These are phyloP conservation scores for Anseranas semipalmata DNA, from an alignment of 2,113 vertebrate genomes.

Conservation along the genomic window DNA sequence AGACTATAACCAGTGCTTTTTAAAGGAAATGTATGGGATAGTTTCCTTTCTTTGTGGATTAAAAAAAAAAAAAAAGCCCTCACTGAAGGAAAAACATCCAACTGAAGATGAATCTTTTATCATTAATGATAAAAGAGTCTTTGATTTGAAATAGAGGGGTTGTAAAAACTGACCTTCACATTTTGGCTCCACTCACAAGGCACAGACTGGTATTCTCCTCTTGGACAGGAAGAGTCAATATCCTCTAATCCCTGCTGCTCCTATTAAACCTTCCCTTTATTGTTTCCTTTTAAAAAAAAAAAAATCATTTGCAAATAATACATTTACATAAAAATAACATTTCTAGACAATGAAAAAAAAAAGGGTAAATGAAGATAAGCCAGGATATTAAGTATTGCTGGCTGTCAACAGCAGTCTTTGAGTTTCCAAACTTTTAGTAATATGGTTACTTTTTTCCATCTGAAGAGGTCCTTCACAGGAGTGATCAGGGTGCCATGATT, in stretches of 20 bases:
- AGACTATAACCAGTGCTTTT: neutral
- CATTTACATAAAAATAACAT: neutral
- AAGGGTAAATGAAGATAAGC: neutral
- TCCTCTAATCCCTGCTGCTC: neutral
- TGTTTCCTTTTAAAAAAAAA: neutral
- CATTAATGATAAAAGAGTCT: neutral
- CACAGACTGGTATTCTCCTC: neutral
- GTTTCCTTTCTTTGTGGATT: neutral
- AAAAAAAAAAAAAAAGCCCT: neutral
- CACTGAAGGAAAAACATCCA: neutral
- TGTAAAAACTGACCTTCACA: neutral
- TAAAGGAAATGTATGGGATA: neutral
- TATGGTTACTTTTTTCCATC: neutral
- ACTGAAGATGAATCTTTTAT: neutral
- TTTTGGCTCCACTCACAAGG: neutral
- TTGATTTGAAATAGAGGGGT: neutral
- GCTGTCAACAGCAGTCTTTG: neutral
- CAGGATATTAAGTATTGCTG: neutral
- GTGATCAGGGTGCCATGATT: rapidly evolving
- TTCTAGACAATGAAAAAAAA: neutral
- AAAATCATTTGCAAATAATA: neutral
- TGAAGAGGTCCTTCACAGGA: neutral
- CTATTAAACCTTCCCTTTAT: neutral
- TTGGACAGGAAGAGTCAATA: neutral
- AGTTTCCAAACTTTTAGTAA: neutral